Evolutionary conservation across 1,140 invertebrate genomes (phyloP).

Genomic region (Lepidurus packardi): DNA sequence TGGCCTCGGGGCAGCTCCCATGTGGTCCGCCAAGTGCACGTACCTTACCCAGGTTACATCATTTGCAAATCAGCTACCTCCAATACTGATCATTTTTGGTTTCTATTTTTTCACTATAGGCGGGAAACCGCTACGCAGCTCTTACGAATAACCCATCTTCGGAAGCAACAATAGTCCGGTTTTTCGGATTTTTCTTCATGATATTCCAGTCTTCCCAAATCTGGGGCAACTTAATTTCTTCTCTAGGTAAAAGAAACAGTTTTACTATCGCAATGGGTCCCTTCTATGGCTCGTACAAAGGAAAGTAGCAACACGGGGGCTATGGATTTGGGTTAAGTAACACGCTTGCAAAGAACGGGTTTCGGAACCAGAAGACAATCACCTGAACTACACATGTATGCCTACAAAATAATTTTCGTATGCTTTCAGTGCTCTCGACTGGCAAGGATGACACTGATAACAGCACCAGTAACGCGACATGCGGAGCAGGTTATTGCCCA

Average conservation of each 20-base stretch:
- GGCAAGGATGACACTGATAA: constrained; percentile 15
- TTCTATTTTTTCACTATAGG: constrained; percentile 33
- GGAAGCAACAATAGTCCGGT: constrained; percentile 80
- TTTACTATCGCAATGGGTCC: not conserved
- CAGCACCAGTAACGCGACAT: constrained; percentile 41
- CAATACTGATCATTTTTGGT: not conserved
- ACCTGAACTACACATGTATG: too few relatives aligned
- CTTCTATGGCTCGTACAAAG: not conserved
- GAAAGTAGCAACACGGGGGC: not conserved
- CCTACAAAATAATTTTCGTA: too few relatives aligned
- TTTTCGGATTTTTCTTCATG: constrained; percentile 97
- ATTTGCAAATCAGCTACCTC: constrained; percentile 9
- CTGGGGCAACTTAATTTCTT: constrained; percentile 95
- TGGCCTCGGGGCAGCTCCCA: constrained; percentile 87
- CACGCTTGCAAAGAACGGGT: constrained; percentile 45
- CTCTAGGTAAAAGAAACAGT: constrained; percentile 59
- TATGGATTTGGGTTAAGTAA: constrained; percentile 40
- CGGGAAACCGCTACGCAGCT: constrained; percentile 37
- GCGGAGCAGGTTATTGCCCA: constrained; percentile 76
- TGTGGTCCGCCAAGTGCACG: constrained; percentile 94
- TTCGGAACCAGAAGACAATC: not conserved
- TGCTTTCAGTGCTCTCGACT: constrained; percentile 29
- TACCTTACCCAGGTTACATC: constrained; percentile 72
- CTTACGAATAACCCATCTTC: constrained; percentile 73
- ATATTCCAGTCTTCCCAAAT: constrained; percentile 92